Conservation (phyloP, 1,140 invertebrate genomes). For the Zophobas atratus region DNA sequence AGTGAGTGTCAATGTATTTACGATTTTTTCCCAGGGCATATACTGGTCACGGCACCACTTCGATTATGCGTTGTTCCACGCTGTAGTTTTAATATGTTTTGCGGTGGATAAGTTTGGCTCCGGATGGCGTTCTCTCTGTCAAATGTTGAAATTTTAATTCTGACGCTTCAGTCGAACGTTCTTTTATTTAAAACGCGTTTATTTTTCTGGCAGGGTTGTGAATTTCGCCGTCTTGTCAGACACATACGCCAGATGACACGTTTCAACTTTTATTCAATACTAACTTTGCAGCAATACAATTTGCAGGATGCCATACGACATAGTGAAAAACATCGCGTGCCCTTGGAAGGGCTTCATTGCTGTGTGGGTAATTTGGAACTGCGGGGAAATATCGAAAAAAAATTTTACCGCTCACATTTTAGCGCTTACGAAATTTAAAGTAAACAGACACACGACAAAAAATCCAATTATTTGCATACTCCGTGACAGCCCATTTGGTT, state of each 20-base stretch:
- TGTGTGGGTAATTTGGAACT: background rate
- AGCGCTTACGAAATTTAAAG: background rate
- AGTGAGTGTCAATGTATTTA: no score
- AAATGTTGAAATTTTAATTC: background rate
- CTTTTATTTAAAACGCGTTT: constrained; percentile 20
- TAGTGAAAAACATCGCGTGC: constrained; percentile 6
- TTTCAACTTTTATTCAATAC: constrained; percentile 36
- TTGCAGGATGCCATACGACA: constrained; percentile 28
- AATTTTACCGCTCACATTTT: no score
- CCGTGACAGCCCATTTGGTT: background rate
- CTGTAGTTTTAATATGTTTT: no score
- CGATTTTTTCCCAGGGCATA: no score
- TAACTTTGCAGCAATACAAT: constrained; percentile 34
- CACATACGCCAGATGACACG: constrained; percentile 35
- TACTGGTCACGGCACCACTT: no score
- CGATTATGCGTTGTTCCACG: no score
- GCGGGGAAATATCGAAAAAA: no score
- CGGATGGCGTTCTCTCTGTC: no score
- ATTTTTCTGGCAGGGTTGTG: constrained; percentile 10
- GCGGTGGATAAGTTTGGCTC: no score
- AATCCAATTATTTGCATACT: background rate
- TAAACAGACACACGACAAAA: background rate
- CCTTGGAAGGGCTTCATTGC: background rate
- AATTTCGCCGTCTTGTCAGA: constrained; percentile 28
- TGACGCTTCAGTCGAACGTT: background rate